Conservation (phyloP, 1,140 invertebrate species). For the Aphidius gifuensis region DNA sequence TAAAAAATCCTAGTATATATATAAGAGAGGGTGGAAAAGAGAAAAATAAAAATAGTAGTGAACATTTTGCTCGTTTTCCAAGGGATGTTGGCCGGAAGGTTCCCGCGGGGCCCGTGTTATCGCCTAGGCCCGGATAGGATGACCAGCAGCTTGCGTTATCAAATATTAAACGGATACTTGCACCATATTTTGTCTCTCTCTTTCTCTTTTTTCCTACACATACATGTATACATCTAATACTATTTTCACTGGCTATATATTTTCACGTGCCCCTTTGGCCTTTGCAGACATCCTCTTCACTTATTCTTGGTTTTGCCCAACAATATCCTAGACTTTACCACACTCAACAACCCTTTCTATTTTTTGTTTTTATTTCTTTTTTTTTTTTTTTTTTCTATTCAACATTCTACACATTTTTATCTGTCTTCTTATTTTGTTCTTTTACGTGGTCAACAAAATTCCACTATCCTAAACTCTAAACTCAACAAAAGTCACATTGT, state of each 20-base stretch:
- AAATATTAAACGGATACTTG: constrained; percentile 57
- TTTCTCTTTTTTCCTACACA: constrained; percentile 15
- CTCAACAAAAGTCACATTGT: too few relatives aligned
- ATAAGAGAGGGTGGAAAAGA: constrained; percentile 24
- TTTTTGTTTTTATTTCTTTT: too few relatives aligned
- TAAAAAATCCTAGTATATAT: not conserved
- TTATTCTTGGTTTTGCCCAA: constrained; percentile 2
- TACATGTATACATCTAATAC: too few relatives aligned
- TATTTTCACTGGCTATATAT: not conserved
- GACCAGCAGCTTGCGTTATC: constrained; percentile 53
- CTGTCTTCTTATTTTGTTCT: too few relatives aligned
- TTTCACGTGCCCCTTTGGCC: constrained; percentile 24
- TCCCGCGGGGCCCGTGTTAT: constrained; percentile 56
- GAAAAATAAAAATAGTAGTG: constrained; percentile 17
- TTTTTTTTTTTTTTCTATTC: too few relatives aligned
- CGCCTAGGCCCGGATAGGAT: constrained; percentile 56
- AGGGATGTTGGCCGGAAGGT: constrained; percentile 49
- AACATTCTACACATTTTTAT: too few relatives aligned
- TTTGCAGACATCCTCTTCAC: constrained; percentile 17
- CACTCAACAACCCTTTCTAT: too few relatives aligned
- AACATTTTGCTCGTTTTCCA: constrained; percentile 39
- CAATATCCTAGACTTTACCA: constrained; percentile 2
- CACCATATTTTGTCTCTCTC: constrained; percentile 34
- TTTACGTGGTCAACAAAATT: too few relatives aligned
- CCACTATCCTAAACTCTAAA: too few relatives aligned